phyloP scores from a whole-genome alignment of 2,113 vertebrate species.

The Arenaria interpres region DNA sequence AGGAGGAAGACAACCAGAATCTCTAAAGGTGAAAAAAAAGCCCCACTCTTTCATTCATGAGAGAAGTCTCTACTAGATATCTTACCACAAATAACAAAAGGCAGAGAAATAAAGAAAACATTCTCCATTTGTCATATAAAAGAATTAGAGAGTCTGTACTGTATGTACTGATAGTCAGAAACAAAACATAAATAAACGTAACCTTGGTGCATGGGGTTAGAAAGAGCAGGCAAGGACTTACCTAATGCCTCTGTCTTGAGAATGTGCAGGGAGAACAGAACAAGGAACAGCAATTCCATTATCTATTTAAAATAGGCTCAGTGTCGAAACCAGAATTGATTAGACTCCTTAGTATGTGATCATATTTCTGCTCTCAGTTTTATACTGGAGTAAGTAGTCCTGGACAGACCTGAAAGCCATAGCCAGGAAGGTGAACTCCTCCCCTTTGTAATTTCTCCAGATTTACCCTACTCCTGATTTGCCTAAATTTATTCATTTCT shows the following conservation, averaged over 20 bases:
- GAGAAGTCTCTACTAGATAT: background rate
- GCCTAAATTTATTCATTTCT: background rate
- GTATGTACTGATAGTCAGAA: background rate
- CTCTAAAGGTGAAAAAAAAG: background rate
- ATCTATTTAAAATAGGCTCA: constrained; percentile 34
- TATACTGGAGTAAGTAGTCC: constrained; percentile 59
- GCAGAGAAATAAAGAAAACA: background rate
- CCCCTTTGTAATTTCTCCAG: constrained; percentile 65
- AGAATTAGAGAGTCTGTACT: background rate
- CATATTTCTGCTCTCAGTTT: constrained; percentile 63
- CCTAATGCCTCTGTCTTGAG: constrained; percentile 48
- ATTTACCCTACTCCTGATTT: constrained; percentile 43
- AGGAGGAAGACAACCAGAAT: background rate
- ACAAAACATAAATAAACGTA: background rate
- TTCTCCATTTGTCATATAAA: background rate
- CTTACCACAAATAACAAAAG: background rate
- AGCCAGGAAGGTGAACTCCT: constrained; percentile 66
- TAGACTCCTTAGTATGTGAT: constrained; percentile 17
- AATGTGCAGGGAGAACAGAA: constrained; percentile 26
- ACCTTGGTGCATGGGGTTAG: background rate
- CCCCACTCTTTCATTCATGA: background rate
- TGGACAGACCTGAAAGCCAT: constrained; percentile 61
- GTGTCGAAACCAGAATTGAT: constrained; percentile 42
- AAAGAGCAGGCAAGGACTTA: constrained; percentile 51
- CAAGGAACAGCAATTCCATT: constrained; percentile 54